Base-by-base conservation (phyloP, 2,888 invertebrate species). In the Drosophila melanosoma region DNA sequence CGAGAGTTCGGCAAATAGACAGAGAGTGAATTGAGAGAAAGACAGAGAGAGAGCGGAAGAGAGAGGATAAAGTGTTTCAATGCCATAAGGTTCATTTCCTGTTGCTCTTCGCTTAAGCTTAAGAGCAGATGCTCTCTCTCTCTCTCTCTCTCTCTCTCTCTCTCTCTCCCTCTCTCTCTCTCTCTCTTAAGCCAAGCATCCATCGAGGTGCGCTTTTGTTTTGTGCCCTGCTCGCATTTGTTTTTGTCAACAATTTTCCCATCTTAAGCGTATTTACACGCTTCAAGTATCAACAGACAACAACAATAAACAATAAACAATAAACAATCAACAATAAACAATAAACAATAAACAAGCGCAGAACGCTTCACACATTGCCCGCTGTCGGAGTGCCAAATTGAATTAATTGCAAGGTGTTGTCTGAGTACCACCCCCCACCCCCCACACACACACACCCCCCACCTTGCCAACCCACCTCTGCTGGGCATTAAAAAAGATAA, bases 181-280 rank as follows among this genome's bases (percentile, higher is more conserved):
- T 23, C 23, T 23, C 23, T 23, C 81, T 80, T 68, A 29, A n/a
- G 4, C n/a, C n/a, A 52, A 69, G 73, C 17, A 15, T 35, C 42
- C 36, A 48, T 35, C 10, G 17, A n/a, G 35, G n/a, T 17, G 17
- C 17, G 36, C 36, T 10, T 61, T 69, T 70, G 74, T 75, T 65
- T 32, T 58, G 35, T 53, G 59, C 40, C 48, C 61, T 12, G 11
- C 17, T 36, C 62, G 45, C 62, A 45, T 6, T 29, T 29, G 29
- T 40, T 26, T 45, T 40, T 63, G 76, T 59, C 81, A 76, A 77
- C 76, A 77, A 72, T 65, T 62, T 53, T 62, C 52, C 42, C 65
- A 53, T 80, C 77, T 81, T 77, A 65, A 64, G 78, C 78, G 68
- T 77, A 79, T 79, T 79, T 77, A 69, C 81, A 81, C 68, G 81